Evolutionary conservation across 2,888 invertebrate species (phyloP).

Genomic region (Cheilosia vulpina): DNA sequence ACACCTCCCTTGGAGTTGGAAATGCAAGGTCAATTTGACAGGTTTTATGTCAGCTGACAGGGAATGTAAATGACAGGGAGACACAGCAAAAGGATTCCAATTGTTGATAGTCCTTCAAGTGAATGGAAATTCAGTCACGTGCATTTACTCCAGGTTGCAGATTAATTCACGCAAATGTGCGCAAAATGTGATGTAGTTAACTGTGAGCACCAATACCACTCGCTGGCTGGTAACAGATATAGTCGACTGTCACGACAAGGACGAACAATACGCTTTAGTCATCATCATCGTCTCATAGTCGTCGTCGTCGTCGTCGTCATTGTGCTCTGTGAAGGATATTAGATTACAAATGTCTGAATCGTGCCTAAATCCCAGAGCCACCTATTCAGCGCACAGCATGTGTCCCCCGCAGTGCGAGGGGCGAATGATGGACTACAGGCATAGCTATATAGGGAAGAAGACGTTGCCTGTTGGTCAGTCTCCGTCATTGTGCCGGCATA

Average conservation of each 20-base stretch:
- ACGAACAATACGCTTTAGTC: constrained; percentile 67
- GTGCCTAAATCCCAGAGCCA: constrained; percentile 54
- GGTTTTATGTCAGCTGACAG: constrained; percentile 60
- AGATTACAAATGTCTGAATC: constrained; percentile 73
- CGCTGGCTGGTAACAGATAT: constrained; percentile 11
- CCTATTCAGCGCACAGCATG: constrained; percentile 47
- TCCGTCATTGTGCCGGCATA: constrained; percentile 46
- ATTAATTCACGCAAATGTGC: constrained; percentile 54
- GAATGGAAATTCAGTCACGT: constrained; percentile 62
- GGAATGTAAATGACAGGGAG: constrained; percentile 46
- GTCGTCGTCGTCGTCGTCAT: not conserved
- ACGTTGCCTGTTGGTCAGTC: constrained; percentile 64
- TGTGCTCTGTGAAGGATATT: constrained; percentile 64
- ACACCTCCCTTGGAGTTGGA: not conserved
- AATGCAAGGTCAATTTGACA: constrained; percentile 58
- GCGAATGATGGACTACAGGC: constrained; percentile 56
- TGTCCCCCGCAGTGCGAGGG: constrained; percentile 45
- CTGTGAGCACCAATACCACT: constrained; percentile 53
- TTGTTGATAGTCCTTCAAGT: constrained; percentile 15
- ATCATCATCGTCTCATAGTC: constrained; percentile 35
- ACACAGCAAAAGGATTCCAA: constrained; percentile 30
- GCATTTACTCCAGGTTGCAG: constrained; percentile 45
- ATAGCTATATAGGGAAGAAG: constrained; percentile 12
- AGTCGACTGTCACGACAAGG: constrained; percentile 43
- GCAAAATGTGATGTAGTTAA: constrained; percentile 52